Conservation (phyloP, 2,888 invertebrate genomes). For the Troides oblongomaculatus region DNA sequence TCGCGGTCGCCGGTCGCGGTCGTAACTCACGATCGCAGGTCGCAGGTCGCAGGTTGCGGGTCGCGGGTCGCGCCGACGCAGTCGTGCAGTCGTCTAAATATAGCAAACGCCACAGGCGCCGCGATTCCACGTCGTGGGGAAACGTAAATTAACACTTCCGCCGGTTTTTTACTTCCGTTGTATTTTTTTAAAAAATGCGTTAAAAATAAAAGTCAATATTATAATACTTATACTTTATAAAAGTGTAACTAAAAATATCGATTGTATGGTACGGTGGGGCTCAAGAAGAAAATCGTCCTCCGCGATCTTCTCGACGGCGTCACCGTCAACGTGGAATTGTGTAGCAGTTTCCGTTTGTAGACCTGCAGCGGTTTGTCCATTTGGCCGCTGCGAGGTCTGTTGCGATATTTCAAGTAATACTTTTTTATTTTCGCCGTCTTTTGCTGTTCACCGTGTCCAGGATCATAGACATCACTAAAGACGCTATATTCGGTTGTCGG, state of each 20-base stretch:
- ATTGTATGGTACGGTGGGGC: slow-evolving; percentile 61
- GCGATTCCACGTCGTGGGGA: too few relatives aligned
- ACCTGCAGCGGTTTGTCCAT: neutral
- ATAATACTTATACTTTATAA: slow-evolving; percentile 5
- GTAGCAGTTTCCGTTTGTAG: slow-evolving; percentile 5
- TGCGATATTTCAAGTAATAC: slow-evolving; percentile 13
- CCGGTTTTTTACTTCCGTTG: too few relatives aligned
- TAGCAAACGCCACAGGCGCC: too few relatives aligned
- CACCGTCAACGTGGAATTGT: slow-evolving; percentile 22
- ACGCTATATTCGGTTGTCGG: slow-evolving; percentile 2
- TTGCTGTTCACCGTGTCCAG: neutral
- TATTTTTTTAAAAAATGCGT: too few relatives aligned
- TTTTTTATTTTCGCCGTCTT: slow-evolving; percentile 9
- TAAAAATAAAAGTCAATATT: too few relatives aligned
- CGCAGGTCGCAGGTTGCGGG: too few relatives aligned
- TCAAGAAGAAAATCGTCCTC: slow-evolving; percentile 64
- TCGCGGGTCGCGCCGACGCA: too few relatives aligned
- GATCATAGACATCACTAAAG: neutral
- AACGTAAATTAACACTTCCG: too few relatives aligned
- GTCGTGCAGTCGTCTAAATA: too few relatives aligned
- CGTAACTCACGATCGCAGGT: too few relatives aligned
- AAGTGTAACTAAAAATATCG: slow-evolving; percentile 49
- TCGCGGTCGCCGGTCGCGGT: too few relatives aligned
- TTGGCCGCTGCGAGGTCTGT: neutral
- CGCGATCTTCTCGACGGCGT: slow-evolving; percentile 41